phyloP scores from a whole-genome alignment of 2,113 vertebrate species.

The Halcyon malimbica region DNA sequence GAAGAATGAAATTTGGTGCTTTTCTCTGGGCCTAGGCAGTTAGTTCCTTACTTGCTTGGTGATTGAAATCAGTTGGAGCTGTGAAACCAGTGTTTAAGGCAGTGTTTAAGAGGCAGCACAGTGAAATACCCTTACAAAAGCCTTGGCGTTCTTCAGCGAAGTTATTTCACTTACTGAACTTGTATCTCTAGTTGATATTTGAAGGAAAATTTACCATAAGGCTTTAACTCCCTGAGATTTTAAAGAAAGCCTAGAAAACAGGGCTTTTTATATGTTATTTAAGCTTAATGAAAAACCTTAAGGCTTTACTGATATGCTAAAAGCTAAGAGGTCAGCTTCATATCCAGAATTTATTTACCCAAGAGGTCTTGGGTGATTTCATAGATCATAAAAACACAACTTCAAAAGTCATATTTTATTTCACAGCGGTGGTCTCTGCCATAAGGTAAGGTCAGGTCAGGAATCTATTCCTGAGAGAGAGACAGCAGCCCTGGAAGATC shows the following conservation, averaged over 20 bases:
- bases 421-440: background rate
- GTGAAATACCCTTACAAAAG: background rate
- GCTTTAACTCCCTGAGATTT: background rate
- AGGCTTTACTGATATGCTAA: constrained; percentile 11
- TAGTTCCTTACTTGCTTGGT: background rate
- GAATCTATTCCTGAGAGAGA: background rate
- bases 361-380: constrained; percentile 51
- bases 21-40: background rate
- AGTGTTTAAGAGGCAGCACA: background rate
- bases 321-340: constrained; percentile 42
- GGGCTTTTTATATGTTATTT: background rate
- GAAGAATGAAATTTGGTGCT: background rate
- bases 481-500: background rate
- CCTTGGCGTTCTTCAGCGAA: background rate
- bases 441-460: background rate
- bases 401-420: constrained; percentile 48
- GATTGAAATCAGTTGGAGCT: background rate
- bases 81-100: background rate
- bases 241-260: background rate
- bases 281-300: constrained; percentile 36
- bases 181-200: background rate
- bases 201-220: background rate
- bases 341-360: constrained; percentile 59
- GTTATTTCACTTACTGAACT: background rate
- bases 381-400: constrained; percentile 54